phyloP scores from a whole-genome alignment of 92 coral and sea anemone genomes.

The Porites lobata region DNA sequence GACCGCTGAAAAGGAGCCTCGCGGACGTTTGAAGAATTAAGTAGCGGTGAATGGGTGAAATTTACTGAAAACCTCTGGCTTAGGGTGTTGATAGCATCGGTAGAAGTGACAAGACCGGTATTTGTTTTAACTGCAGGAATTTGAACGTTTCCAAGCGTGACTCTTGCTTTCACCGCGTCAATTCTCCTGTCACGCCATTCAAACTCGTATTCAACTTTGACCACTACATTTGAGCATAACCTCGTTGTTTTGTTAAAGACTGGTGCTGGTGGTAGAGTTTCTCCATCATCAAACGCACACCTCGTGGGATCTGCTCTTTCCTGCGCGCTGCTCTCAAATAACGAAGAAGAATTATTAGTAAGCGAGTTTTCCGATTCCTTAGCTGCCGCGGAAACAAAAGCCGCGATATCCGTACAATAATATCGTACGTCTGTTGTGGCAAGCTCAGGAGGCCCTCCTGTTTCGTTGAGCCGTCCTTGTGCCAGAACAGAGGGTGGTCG shows the following conservation, averaged over 20 bases:
- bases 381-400: constrained; percentile 33
- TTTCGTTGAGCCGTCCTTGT: constrained; percentile 70
- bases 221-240: constrained; percentile 84
- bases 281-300: constrained; percentile 89
- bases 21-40: constrained; percentile 43
- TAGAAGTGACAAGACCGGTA: constrained; percentile 58
- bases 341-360: constrained; percentile 27
- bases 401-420: constrained; percentile 74
- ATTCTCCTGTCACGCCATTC: constrained; percentile 77
- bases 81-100: constrained; percentile 43
- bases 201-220: constrained; percentile 81
- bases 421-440: constrained; percentile 82
- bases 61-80: constrained; percentile 79
- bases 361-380: constrained; percentile 7
- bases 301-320: constrained; percentile 38
- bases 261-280: constrained; percentile 88
- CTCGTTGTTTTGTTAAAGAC: constrained; percentile 71
- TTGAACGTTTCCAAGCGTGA: constrained; percentile 75
- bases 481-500: constrained; percentile 86
- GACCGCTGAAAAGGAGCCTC: constrained; percentile 65
- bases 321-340: constrained; percentile 27
- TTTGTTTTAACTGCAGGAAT: constrained; percentile 30
- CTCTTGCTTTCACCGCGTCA: constrained; percentile 66
- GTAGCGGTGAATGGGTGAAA: constrained; percentile 65
- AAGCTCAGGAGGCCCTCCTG: constrained; percentile 66